Evolutionary conservation across 2,113 vertebrate species (phyloP).

Genomic region (Oenanthe oenanthe): DNA sequence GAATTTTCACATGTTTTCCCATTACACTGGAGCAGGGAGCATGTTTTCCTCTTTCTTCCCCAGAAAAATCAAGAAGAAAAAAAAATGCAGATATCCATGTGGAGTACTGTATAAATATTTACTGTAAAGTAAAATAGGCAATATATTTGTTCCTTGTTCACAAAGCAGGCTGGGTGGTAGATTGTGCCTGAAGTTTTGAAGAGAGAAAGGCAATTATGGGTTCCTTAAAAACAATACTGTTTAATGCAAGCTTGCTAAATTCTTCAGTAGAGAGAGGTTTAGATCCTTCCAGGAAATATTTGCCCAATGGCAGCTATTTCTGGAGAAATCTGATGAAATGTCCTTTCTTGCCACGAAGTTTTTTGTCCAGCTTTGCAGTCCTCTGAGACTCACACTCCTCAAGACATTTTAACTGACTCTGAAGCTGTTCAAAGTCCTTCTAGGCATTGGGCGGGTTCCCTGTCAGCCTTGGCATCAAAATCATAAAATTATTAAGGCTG

Average conservation of each 20-base stretch:
- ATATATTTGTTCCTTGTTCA: background rate
- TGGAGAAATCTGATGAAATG: background rate
- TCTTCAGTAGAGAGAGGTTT: background rate
- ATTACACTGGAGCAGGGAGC: background rate
- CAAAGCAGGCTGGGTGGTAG: background rate
- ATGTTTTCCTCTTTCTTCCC: background rate
- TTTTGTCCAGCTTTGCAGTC: background rate
- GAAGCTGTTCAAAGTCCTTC: background rate
- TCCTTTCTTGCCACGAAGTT: background rate
- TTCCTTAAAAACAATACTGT: background rate
- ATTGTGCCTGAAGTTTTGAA: background rate
- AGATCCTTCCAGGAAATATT: background rate
- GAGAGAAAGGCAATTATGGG: background rate
- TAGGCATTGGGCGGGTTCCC: background rate
- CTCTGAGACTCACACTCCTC: background rate
- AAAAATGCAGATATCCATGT: background rate
- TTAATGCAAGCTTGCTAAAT: background rate
- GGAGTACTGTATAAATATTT: slow-evolving; percentile 19
- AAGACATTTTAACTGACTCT: background rate
- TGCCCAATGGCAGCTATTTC: background rate
- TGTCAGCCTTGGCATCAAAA: background rate
- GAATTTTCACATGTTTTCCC: slow-evolving; percentile 40
- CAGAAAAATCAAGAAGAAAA: slow-evolving; percentile 4
- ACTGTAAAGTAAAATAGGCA: slow-evolving; percentile 32
- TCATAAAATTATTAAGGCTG: background rate